Percentiles rank a stretch among this genome's conserved stretches.
These are phyloP conservation scores for Torymus texanus DNA, from an alignment of 2,888 invertebrate genomes.

Conservation along the genomic window DNA sequence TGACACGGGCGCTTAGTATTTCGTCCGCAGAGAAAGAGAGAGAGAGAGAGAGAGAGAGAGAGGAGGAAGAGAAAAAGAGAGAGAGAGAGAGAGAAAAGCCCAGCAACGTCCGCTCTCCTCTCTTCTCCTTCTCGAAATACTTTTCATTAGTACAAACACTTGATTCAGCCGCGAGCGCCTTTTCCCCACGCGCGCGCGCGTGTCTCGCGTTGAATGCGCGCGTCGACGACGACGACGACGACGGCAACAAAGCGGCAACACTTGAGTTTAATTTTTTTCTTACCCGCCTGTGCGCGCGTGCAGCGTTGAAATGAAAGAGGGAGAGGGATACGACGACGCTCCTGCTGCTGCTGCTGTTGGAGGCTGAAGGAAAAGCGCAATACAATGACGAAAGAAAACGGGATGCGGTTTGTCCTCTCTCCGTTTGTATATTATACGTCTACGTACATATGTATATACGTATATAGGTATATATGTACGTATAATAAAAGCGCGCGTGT, in stretches of 20 bases:
- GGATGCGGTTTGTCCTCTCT: neutral
- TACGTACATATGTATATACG: no score
- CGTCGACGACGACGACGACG: constrained; percentile 13
- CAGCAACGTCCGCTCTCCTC: no score
- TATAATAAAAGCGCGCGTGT: no score
- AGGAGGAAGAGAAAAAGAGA: no score
- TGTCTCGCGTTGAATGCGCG: neutral
- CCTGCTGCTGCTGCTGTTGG: neutral
- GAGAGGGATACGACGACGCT: constrained; percentile 10
- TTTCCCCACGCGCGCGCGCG: neutral
- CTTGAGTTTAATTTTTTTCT: constrained; percentile 50
- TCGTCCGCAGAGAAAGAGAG: no score
- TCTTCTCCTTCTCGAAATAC: constrained; percentile 29
- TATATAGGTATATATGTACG: no score
- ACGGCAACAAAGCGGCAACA: constrained; percentile 38
- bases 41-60: no score
- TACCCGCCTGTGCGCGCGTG: constrained; percentile 7
- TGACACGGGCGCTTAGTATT: constrained; percentile 34
- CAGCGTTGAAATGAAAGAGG: neutral
- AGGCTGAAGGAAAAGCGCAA: neutral
- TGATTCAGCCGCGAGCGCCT: constrained; percentile 43
- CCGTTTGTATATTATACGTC: no score
- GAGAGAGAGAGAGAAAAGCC: no score
- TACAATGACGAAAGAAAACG: neutral
- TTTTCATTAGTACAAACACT: constrained; percentile 49